Percentiles rank a stretch among this genome's conserved stretches.
phyloP scores from a whole-genome alignment of 2,888 invertebrate genomes.

The Notocelia uddmanniana region DNA sequence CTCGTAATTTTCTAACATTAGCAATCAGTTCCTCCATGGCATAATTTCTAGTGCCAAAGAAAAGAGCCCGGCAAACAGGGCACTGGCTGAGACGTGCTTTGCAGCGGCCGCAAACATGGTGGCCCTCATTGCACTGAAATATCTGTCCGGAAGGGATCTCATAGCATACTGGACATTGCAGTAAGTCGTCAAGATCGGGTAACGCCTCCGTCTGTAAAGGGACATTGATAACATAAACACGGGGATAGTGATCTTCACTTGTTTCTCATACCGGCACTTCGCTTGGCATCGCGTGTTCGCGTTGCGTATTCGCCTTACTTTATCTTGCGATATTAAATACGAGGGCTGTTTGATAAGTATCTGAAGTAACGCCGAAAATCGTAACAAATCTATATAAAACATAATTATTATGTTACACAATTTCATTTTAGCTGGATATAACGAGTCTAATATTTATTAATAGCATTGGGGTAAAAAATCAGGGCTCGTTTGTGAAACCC shows the following conservation, averaged over 20 bases:
- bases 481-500: too few relatives aligned
- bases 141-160: conserved; percentile 80
- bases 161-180: conserved; percentile 87
- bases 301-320: too few relatives aligned
- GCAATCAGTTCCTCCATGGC: conserved; percentile 84
- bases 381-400: too few relatives aligned
- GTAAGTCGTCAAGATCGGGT: conserved; percentile 81
- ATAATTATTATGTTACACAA: too few relatives aligned
- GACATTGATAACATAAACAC: conserved; percentile 6
- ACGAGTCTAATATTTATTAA: too few relatives aligned
- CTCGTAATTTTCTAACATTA: conserved; percentile 76
- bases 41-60: conserved; percentile 84
- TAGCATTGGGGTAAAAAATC: too few relatives aligned
- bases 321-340: too few relatives aligned
- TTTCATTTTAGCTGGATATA: too few relatives aligned
- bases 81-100: conserved; percentile 77
- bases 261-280: neutral
- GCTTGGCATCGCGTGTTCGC: too few relatives aligned
- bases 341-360: too few relatives aligned
- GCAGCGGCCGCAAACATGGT: conserved; percentile 84
- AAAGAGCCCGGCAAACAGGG: conserved; percentile 82
- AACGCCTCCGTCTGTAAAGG: conserved; percentile 70
- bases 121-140: conserved; percentile 84
- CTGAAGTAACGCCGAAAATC: too few relatives aligned
- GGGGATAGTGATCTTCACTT: neutral